phyloP scores from a whole-genome alignment of 2,113 vertebrate species.

The Poeciliopsis turrubarensis region DNA sequence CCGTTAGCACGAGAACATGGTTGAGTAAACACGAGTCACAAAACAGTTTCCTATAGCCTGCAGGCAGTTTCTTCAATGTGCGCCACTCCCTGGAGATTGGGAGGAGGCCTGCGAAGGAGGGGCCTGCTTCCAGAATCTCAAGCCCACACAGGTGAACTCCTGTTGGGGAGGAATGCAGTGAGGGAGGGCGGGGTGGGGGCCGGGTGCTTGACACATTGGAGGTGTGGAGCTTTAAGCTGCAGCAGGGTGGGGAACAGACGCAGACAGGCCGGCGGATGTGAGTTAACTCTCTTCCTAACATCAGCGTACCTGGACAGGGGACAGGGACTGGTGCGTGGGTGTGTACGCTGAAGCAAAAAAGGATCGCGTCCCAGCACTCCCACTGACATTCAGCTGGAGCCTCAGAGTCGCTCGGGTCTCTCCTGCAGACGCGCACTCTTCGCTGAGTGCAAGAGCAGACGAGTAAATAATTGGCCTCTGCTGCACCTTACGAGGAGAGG shows the following conservation, averaged over 20 bases:
- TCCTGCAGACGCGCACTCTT: conserved; percentile 27
- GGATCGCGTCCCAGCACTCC: conserved; percentile 67
- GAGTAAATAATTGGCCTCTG: conserved; percentile 62
- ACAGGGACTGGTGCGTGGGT: conserved; percentile 26
- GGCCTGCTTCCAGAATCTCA: conserved; percentile 52
- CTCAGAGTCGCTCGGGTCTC: conserved; percentile 48
- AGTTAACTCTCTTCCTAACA: conserved; percentile 52
- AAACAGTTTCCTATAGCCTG: conserved; percentile 62
- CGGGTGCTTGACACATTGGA: conserved; percentile 45
- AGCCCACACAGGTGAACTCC: conserved; percentile 78
- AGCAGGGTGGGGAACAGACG: conserved; percentile 51
- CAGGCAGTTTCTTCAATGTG: conserved; percentile 56
- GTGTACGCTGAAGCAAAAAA: conserved; percentile 34
- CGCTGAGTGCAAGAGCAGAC: conserved; percentile 33
- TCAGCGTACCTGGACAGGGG: conserved; percentile 62
- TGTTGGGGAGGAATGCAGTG: conserved; percentile 65
- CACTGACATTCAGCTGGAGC: conserved; percentile 51
- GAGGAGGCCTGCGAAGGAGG: conserved; percentile 56
- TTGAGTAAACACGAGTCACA: conserved; percentile 60
- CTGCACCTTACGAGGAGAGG: conserved; percentile 21
- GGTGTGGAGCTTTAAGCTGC: conserved; percentile 59
- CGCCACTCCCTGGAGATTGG: conserved; percentile 69
- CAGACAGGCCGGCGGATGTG: conserved; percentile 45
- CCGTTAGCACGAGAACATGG: conserved; percentile 11
- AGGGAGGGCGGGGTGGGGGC: conserved; percentile 25